Conservation (phyloP, 2,797 vertebrate species). For the Enteromius mattozi region DNA sequence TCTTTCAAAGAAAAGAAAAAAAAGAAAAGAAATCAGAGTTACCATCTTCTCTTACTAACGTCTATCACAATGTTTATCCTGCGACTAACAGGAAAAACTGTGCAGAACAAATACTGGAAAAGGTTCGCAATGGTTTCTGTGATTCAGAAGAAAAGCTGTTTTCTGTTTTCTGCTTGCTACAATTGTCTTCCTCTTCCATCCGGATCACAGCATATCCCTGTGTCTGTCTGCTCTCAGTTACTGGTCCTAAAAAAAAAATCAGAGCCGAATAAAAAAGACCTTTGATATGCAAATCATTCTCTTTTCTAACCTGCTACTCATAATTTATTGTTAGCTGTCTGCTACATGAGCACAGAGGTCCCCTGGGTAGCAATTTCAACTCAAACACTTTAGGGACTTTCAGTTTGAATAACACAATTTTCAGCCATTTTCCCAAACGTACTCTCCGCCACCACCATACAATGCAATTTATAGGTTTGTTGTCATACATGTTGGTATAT, state of each 20-base stretch:
- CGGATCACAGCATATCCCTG: constrained; percentile 9
- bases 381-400: constrained; percentile 40
- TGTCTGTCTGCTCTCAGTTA: constrained; percentile 35
- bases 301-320: constrained; percentile 45
- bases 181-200: constrained; percentile 21
- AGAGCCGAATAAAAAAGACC: constrained; percentile 27
- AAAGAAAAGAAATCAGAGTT: neutral
- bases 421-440: constrained; percentile 28
- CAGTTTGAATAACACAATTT: constrained; percentile 36
- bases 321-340: constrained; percentile 47
- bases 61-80: neutral
- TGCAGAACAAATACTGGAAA: constrained; percentile 17
- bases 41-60: neutral
- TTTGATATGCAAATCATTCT: constrained; percentile 53
- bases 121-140: neutral
- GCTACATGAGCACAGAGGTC: constrained; percentile 45
- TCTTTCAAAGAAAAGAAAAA: neutral
- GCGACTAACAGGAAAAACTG: neutral
- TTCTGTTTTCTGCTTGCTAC: constrained; percentile 11
- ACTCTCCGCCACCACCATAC: constrained; percentile 5
- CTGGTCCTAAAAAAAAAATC: constrained; percentile 25
- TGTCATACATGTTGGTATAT: neutral
- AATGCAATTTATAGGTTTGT: constrained; percentile 23
- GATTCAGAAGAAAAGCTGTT: constrained; percentile 24
- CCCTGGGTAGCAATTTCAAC: constrained; percentile 45